Base-by-base conservation (phyloP, 2,888 invertebrate species). In the Temnothorax unifasciatus region DNA sequence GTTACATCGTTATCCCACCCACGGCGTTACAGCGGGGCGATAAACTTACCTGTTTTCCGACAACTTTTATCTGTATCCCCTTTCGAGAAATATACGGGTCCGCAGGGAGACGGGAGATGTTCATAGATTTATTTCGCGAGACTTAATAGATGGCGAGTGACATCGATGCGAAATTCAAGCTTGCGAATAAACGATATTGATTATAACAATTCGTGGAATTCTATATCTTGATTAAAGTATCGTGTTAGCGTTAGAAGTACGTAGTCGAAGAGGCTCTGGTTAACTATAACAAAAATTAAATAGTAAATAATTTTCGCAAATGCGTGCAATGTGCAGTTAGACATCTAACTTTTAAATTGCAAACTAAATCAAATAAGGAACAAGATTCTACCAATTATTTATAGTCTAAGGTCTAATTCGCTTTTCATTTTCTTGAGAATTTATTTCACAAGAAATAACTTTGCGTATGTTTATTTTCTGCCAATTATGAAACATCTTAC, bases 1-100 rank as follows among this genome's bases (percentile, higher is more conserved):
- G 61, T 74, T 82, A 74, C 18, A 44, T 54, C 57, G 69, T 54
- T 4, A 41, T 34, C 52, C 61, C 74, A 81, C 61, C 61, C 29
- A 52, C 63, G 38, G 34, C 15, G 52, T 75, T 75, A 82, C n/a
- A 74, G 21, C 41, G 63, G 44, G 21, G 52, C 63, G 82, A 74
- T 75, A 75, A 75, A 64, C 82, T 82, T 76, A 54, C 52, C 63
- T 82, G 82, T 54, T 82, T 71, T 73, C 59, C 59, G 47, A 61
- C 73, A 79, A 79, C 73, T 79, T 79, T 79, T 71, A 79, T 71
- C 79, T 73, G 34, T 73, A 79, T 73, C 8, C 47, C 6, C 34
- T 73, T 61, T 2, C 47, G 73, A 50, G 73, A 73, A 50, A 73
- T 79, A 73, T 71, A 79, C 18, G 11, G 44, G 13, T 47, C 59